Percentiles rank a stretch among this genome's conserved stretches.
These are phyloP conservation scores for Valencia hispanica DNA, from an alignment of 2,797 vertebrate genomes.

Conservation along the genomic window DNA sequence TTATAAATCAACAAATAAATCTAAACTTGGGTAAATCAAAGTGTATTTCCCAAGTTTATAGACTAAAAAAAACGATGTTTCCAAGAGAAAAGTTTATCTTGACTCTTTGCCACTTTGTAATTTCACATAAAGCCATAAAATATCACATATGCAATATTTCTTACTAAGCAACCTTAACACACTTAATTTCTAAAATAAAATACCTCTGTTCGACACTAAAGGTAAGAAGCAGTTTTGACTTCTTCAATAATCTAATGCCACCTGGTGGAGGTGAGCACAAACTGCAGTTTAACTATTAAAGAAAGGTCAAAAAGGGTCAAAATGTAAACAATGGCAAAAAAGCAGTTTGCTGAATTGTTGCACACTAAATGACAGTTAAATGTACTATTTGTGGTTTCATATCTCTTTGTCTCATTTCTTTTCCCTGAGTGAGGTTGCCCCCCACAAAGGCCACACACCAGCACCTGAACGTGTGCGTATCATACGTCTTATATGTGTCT, in stretches of 20 bases:
- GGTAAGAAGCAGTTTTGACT: not conserved
- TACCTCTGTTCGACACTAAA: not conserved
- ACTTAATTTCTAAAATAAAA: not conserved
- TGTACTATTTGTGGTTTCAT: conserved; percentile 70
- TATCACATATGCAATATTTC: not conserved
- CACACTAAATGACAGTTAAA: conserved; percentile 65
- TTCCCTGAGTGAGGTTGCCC: conserved; percentile 47
- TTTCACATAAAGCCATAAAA: not conserved
- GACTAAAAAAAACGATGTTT: not conserved
- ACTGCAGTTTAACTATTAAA: conserved; percentile 48
- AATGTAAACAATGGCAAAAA: conserved; percentile 38
- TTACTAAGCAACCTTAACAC: not conserved
- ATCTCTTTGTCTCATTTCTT: conserved; percentile 63
- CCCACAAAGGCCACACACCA: conserved; percentile 73
- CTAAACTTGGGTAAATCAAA: not conserved
- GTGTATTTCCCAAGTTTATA: not conserved
- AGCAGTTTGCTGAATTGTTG: conserved; percentile 30
- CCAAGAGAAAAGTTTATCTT: not conserved
- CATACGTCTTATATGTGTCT: conserved; percentile 33
- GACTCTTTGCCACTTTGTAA: not conserved
- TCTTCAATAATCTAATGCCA: conserved; percentile 61
- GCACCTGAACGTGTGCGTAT: conserved; percentile 56
- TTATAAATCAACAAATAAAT: not conserved
- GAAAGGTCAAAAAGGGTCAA: conserved; percentile 37
- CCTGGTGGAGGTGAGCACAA: conserved; percentile 64